Evolutionary conservation across 2,888 invertebrate species (phyloP), one percentile per base, ranked within the genome.

Genomic region (Hypercompe scribonia): DNA sequence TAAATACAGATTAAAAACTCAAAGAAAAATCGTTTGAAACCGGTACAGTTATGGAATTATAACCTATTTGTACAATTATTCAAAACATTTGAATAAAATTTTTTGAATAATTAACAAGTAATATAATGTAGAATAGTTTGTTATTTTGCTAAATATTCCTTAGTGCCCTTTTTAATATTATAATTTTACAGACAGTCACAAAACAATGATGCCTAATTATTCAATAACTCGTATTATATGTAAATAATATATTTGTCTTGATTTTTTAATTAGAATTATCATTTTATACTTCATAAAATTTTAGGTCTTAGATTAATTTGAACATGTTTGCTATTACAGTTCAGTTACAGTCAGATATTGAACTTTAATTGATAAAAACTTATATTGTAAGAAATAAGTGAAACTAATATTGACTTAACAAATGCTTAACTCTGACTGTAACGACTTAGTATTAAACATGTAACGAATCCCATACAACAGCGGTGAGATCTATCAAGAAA

Each of bases 401-500:
- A n/a, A 75, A 68, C 66, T 3, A 36, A 65, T n/a, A 65, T 42
- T 2, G 39, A 39, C 39, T 0, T 50, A 10, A 31, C 21, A 33
- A 24, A 34, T n/a, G 34, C 2, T 3, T 3, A 50, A 31, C 4
- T 21, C 28, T 73, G 75, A 76, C 74, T 69, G 72, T 69, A 75
- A 75, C 70, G 71, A 81, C 76, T 78, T 91, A 91, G 90, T 84
- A 86, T 88, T 89, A 91, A 91, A 90, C 82, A 74, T 76, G 78
- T 86, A 90, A 90, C 75, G 79, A 80, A 86, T 85, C 79, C 79
- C 79, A 88, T 88, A 84, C 85, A 85, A 91, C 94, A 97, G 99
- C 99, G 90, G 99, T 99, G 90, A 98, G 98, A 93, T 98, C 98
- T 84, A 99, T 99, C 96, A 99, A 98, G 97, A 99, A 99, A 94